Evolutionary conservation across 2,113 vertebrate genomes (phyloP), one percentile per base, ranked within the genome.

Genomic region (Paraplagusia blochii): DNA sequence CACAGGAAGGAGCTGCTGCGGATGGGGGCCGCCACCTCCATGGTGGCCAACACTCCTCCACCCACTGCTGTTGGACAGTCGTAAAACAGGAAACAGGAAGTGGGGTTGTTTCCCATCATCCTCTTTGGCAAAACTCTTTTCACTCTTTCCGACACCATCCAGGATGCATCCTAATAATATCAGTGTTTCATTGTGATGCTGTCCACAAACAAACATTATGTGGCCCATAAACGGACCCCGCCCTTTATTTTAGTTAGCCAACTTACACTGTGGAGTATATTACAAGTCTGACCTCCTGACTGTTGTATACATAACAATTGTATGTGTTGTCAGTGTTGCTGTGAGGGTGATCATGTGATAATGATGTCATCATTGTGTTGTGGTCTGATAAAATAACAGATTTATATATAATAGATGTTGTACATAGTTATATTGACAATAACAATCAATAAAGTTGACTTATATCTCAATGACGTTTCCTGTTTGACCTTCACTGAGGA

Each of bases 1-100:
- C 95, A 97, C 57, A 89, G 96, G 64, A 99, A 98, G 81, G 95
- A 97, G 70, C 91, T 98, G 33, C 92, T 99, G 69, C 92, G 94
- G 48, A 87, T 90, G 88, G 87, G 89, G 0, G 68, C 85, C 0
- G 70, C 81, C 1, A 7, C 66, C 1, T 52, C 63, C 22, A 1
- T 75, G 14, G 14, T 51, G 3, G 56, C 56, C 34, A 68, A 56
- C 36, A 10, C 68, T 29, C 1, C 79, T 0, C 60, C 84, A 5
- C 0, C 82, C 6, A 38, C 83, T 0, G 61, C 79, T 0, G 88
- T 83, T 72, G 85, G 92, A 80, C 94, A 93, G n/a, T 90, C 83
- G 1, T 88, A 66, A 46, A 47, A 38, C 29, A n/a, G 39, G 9
- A 40, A 38, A 53, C 55, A 53, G 62, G 52, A 62, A 56, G 49